Conservation (phyloP, 2,113 vertebrate genomes). For the Laticauda colubrina region DNA sequence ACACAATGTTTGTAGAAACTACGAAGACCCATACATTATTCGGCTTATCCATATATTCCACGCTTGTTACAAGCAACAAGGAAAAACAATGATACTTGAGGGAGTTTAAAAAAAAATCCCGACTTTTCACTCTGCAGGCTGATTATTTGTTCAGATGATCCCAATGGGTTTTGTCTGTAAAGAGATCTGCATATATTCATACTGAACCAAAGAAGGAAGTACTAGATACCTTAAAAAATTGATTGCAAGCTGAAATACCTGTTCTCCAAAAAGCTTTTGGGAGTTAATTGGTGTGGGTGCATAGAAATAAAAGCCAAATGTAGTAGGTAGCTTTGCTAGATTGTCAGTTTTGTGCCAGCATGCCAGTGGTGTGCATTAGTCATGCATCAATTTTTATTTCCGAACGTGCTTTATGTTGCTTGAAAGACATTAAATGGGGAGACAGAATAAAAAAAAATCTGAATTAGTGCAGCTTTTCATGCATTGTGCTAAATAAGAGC, state of each 20-base stretch:
- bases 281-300: slow-evolving; percentile 10
- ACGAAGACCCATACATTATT: slow-evolving; percentile 24
- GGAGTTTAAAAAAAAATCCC: slow-evolving; percentile 6
- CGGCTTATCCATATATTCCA: neutral
- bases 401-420: slow-evolving; percentile 47
- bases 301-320: slow-evolving; percentile 45
- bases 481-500: slow-evolving; percentile 51
- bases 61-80: slow-evolving; percentile 2
- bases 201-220: neutral
- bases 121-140: neutral
- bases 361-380: slow-evolving; percentile 45
- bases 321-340: slow-evolving; percentile 28
- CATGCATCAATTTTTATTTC: slow-evolving; percentile 45
- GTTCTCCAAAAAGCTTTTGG: slow-evolving; percentile 33
- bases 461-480: slow-evolving; percentile 61
- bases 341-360: neutral
- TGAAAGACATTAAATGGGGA: slow-evolving; percentile 52
- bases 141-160: slow-evolving; percentile 47
- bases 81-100: slow-evolving; percentile 17
- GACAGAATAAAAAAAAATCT: slow-evolving; percentile 42
- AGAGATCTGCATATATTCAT: neutral
- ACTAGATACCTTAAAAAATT: slow-evolving; percentile 39
- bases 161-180: slow-evolving; percentile 27
- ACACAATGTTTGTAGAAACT: slow-evolving; percentile 25
- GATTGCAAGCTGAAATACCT: slow-evolving; percentile 38